A percentile compares a stretch with the other conserved stretches of the same genome.
Evolutionary conservation across 1,140 invertebrate species (phyloP).

Genomic region (Drosophila athabasca): DNA sequence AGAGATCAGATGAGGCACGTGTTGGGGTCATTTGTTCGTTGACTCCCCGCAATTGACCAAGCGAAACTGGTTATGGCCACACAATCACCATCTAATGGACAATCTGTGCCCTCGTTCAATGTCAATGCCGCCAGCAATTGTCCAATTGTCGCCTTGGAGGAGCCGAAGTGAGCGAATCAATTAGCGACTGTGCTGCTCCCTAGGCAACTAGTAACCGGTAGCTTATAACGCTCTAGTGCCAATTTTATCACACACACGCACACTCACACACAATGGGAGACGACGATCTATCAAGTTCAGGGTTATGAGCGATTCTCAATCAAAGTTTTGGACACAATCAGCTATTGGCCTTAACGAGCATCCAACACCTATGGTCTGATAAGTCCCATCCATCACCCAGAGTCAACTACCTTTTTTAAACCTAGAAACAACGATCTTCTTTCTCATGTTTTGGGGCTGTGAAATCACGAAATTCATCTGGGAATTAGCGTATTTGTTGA

Average conservation of each 20-base stretch:
- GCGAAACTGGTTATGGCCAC: conserved; percentile 39
- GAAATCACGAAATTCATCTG: conserved; percentile 29
- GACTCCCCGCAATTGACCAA: conserved; percentile 44
- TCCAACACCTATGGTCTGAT: conserved; percentile 26
- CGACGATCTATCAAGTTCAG: conserved; percentile 48
- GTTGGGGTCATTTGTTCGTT: conserved; percentile 41
- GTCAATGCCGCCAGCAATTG: conserved; percentile 32
- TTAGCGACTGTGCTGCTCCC: conserved; percentile 41
- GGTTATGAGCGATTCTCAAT: conserved; percentile 19
- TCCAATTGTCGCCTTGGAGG: conserved; percentile 45
- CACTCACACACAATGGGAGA: conserved; percentile 17
- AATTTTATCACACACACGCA: conserved; percentile 49
- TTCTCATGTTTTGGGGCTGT: conserved; percentile 14
- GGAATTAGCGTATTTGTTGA: conserved; percentile 15
- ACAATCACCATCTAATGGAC: conserved; percentile 22
- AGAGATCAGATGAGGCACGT: conserved; percentile 26
- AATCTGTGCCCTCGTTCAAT: conserved; percentile 48
- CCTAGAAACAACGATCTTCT: conserved; percentile 22
- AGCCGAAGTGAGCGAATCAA: conserved; percentile 46
- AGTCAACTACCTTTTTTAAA: neutral
- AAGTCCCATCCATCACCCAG: conserved; percentile 23
- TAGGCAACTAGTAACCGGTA: conserved; percentile 51
- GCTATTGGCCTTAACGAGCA: conserved; percentile 32
- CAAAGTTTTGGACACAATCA: conserved; percentile 12
- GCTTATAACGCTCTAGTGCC: conserved; percentile 51